Evolutionary conservation across 1,140 invertebrate species (phyloP).

Genomic region (Bombus haemorrhoidalis): DNA sequence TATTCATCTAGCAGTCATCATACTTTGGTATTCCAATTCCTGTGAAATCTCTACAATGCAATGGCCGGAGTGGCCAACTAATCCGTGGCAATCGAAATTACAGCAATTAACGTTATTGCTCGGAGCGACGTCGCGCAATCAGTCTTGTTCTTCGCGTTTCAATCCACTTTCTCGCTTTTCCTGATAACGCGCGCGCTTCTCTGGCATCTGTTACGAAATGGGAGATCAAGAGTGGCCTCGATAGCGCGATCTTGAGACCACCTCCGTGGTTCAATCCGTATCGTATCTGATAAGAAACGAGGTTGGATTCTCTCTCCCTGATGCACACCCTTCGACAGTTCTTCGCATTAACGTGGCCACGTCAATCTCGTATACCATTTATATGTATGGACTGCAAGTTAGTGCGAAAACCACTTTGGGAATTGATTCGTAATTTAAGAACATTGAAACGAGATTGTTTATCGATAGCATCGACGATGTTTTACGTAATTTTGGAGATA

Average conservation of each 20-base stretch:
- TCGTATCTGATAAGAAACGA: conserved; percentile 45
- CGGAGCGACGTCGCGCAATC: conserved; percentile 56
- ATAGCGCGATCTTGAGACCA: conserved; percentile 36
- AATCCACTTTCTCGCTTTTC: conserved; percentile 49
- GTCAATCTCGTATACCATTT: not conserved
- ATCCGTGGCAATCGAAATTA: conserved; percentile 75
- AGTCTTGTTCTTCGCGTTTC: conserved; percentile 45
- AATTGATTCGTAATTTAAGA: not conserved
- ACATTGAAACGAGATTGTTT: no score
- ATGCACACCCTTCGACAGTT: conserved; percentile 9
- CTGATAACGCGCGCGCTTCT: not conserved
- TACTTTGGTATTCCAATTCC: conserved; percentile 9
- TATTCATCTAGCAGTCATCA: not conserved
- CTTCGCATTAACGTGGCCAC: conserved; percentile 5
- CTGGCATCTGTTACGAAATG: no score
- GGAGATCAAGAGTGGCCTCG: conserved; percentile 44
- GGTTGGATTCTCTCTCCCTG: conserved; percentile 2
- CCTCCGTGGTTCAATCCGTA: not conserved
- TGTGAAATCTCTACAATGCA: conserved; percentile 32
- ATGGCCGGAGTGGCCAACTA: not conserved
- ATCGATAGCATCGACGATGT: not conserved
- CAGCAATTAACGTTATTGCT: conserved; percentile 80
- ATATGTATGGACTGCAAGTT: not conserved
- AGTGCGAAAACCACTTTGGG: not conserved
- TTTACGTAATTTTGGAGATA: not conserved